Conservation (phyloP, 2,113 vertebrate genomes). For the Mirounga angustirostris region DNA sequence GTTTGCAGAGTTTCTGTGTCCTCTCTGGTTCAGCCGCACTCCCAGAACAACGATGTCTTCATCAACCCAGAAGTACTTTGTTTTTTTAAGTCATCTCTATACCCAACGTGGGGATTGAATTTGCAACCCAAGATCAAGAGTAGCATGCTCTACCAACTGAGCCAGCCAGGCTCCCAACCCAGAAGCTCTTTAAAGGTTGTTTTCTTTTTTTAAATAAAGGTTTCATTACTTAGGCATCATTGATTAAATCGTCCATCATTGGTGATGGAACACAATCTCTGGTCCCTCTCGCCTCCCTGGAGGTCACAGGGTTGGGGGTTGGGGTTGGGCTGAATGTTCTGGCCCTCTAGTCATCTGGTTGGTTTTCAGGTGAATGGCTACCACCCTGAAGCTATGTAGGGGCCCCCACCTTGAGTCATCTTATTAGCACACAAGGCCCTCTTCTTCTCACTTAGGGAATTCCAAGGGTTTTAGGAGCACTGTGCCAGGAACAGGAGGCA, state of each 20-base stretch:
- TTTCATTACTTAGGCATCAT: background rate
- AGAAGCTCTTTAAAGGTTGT: background rate
- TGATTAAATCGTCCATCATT: background rate
- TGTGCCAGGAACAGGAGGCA: background rate
- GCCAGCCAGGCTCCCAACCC: background rate
- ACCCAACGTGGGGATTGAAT: background rate
- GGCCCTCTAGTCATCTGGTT: background rate
- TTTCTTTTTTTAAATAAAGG: background rate
- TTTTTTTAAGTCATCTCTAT: background rate
- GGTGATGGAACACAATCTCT: background rate
- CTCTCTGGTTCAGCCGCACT: background rate
- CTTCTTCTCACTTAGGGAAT: background rate
- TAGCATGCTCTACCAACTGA: background rate
- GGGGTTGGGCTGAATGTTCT: background rate
- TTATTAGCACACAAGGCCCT: background rate
- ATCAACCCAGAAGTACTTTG: background rate
- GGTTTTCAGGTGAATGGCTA: background rate
- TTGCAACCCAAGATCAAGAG: background rate
- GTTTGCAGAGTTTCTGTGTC: background rate
- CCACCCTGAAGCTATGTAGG: background rate
- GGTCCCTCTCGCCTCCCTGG: background rate
- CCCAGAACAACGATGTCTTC: background rate
- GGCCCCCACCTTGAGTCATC: background rate
- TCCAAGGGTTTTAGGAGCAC: background rate
- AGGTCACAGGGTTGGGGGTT: background rate